phyloP scores from a whole-genome alignment of 2,797 vertebrate genomes.

The Phylloscopus collybita region DNA sequence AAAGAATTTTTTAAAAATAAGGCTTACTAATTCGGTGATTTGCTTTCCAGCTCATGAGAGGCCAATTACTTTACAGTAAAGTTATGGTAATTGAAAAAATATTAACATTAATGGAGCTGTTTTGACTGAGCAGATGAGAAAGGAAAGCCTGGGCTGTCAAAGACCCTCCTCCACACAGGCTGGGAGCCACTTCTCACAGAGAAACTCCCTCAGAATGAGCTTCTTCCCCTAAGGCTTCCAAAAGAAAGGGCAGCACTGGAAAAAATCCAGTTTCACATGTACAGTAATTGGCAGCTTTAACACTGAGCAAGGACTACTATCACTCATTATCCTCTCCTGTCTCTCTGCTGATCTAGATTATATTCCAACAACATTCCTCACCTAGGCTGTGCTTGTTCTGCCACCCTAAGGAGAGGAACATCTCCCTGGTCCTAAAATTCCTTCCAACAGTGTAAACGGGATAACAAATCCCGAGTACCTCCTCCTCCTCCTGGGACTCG shows the following conservation, averaged over 20 bases:
- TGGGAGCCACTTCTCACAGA: background rate
- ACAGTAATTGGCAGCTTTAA: background rate
- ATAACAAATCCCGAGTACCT: slow-evolving; percentile 73
- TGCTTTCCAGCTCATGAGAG: background rate
- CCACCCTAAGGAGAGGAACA: background rate
- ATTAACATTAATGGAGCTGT: background rate
- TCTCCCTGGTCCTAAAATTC: background rate
- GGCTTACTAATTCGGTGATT: background rate
- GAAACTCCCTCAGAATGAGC: background rate
- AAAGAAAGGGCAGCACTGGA: background rate
- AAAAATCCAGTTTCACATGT: background rate
- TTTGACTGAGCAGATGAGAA: background rate
- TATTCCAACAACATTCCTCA: background rate
- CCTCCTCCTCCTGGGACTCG: slow-evolving; percentile 94
- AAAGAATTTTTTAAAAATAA: background rate
- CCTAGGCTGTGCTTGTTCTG: background rate
- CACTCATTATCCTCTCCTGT: background rate
- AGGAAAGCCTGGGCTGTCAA: background rate
- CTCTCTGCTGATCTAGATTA: background rate
- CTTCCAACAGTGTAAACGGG: background rate
- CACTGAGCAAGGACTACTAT: background rate
- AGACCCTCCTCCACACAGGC: background rate
- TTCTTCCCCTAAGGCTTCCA: background rate
- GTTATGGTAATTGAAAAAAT: background rate
- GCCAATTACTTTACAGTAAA: background rate